Evolutionary conservation across 2,797 vertebrate species (phyloP), one percentile per base, ranked within the genome.

Genomic region (Bufotes viridis): DNA sequence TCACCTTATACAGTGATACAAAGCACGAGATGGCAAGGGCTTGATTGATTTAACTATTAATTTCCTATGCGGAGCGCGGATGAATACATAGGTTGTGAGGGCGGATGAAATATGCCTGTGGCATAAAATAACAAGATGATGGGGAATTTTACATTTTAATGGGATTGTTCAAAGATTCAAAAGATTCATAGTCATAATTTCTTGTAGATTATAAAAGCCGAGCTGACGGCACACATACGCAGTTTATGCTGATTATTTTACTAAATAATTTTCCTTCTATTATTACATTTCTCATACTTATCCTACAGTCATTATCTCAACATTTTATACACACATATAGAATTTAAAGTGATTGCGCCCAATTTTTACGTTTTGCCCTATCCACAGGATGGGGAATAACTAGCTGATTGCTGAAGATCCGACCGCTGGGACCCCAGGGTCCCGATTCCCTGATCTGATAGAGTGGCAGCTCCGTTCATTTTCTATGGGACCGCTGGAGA

Each of bases 31-130:
- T 76, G 63, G 82, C 82, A 85, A 74, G 78, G n/a, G 74, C 20
- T 29, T 85, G 75, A 88, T 88, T 88, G 20, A 34, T 84, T 74
- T 85, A 60, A 74, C 75, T 53, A 60, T 67, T 53, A 24, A 82
- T 88, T 84, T 78, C 65, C 60, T 81, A 20, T 69, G 20, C 9
- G 63, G n/a, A 34, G 22, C 7, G 2, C 57, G 22, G 74, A 78
- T 78, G 20, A 85, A 65, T 75, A 61, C 82, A n/a, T 42, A 22
- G 70, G 34, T 53, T 49, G 49, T 24, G 57, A 65, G 42, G 22
- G 49, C 53, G 72, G 57, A 65, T 51, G 34, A 76, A 60, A 78
- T 65, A 65, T 63, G 42, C 49, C 17, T 26, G 29, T 74, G 57
- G 29, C 22, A 78, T 63, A 49, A 24, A 76, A 76, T 51, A 85